A percentile compares a stretch with the other conserved stretches of the same genome.
phyloP scores from a whole-genome alignment of 2,797 vertebrate species.

The Spea hammondii region DNA sequence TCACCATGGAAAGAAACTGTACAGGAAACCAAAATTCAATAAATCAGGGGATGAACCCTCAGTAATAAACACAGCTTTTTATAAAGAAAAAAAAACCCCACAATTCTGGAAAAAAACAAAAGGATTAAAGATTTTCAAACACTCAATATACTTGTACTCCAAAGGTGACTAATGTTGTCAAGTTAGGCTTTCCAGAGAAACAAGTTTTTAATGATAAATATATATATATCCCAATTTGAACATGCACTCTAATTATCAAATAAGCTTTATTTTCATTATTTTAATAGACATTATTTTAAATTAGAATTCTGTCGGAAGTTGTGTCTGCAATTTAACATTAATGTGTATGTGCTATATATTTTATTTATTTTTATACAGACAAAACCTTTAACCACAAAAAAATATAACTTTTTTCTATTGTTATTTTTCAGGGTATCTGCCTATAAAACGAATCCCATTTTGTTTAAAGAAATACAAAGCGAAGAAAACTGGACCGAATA shows the following conservation, averaged over 20 bases:
- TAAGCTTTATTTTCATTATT: too few species aligned
- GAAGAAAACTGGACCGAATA: background rate
- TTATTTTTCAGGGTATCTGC: background rate
- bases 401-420: too few species aligned
- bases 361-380: too few species aligned
- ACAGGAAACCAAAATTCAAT: conserved; percentile 58
- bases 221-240: too few species aligned
- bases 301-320: too few species aligned
- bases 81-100: conserved; percentile 3
- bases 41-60: conserved; percentile 62
- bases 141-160: conserved; percentile 8
- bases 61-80: conserved; percentile 55
- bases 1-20: conserved; percentile 44
- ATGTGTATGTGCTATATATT: too few species aligned
- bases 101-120: conserved; percentile 30
- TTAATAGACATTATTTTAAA: too few species aligned
- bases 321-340: too few species aligned
- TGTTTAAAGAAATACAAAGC: background rate
- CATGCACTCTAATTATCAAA: too few species aligned
- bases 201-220: background rate
- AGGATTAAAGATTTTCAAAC: conserved; percentile 36
- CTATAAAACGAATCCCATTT: background rate
- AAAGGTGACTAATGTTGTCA: conserved; percentile 19
- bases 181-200: background rate
- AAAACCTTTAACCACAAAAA: too few species aligned